Conservation (phyloP, 2,113 vertebrate species). For the Tachuris rubrigastra region DNA sequence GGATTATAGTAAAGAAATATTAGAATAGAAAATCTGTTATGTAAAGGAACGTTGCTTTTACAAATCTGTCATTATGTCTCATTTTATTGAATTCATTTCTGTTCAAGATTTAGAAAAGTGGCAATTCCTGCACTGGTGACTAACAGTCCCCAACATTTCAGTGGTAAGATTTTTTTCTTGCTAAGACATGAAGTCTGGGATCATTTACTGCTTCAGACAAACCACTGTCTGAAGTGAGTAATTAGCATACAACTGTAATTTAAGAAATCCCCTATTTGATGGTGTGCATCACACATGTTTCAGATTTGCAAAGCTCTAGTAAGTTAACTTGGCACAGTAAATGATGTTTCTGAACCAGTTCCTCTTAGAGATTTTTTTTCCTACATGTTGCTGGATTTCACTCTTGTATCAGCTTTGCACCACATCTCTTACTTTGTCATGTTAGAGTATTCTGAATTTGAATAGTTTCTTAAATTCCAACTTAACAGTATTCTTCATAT, state of each 20-base stretch:
- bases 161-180: constrained; percentile 52
- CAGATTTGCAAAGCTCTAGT: constrained; percentile 60
- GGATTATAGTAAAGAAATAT: constrained; percentile 74
- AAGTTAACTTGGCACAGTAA: constrained; percentile 67
- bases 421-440: not conserved
- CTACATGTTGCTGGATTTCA: not conserved
- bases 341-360: constrained; percentile 20
- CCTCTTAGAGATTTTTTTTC: constrained; percentile 32
- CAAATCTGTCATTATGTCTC: constrained; percentile 73
- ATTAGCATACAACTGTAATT: constrained; percentile 75
- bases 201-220: constrained; percentile 72
- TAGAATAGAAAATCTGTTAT: constrained; percentile 75
- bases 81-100: constrained; percentile 77
- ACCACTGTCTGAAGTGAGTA: constrained; percentile 68
- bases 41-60: constrained; percentile 76
- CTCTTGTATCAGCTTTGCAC: not conserved
- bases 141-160: constrained; percentile 67
- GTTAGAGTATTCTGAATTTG: not conserved
- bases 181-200: constrained; percentile 68
- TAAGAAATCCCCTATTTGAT: constrained; percentile 71
- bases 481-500: not conserved
- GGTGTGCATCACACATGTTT: constrained; percentile 65
- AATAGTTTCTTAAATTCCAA: not conserved
- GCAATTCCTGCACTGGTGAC: constrained; percentile 63
- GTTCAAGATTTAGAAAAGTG: constrained; percentile 68